Evolutionary conservation across 2,888 invertebrate species (phyloP).

Genomic region (Cheilosia variabilis): DNA sequence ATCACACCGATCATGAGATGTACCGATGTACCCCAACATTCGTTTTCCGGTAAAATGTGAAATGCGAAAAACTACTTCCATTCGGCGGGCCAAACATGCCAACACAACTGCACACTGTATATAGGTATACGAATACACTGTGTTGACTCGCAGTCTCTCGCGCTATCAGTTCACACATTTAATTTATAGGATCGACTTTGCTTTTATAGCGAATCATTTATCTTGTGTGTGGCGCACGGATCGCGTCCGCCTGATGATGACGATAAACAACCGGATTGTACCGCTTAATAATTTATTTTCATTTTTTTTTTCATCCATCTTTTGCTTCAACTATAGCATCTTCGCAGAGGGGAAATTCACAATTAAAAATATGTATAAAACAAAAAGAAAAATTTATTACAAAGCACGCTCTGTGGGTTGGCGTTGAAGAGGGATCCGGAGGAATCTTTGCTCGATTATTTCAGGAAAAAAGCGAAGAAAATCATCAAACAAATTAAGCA

Average conservation of each 20-base stretch:
- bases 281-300: conserved; percentile 39
- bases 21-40: conserved; percentile 6
- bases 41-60: conserved; percentile 38
- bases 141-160: conserved; percentile 3
- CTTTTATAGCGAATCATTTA: conserved; percentile 55
- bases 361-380: conserved; percentile 34
- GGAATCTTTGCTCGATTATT: conserved; percentile 33
- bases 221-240: conserved; percentile 35
- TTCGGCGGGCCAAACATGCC: background rate
- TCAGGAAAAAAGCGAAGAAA: conserved; percentile 26
- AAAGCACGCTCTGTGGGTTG: conserved; percentile 15
- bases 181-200: conserved; percentile 61
- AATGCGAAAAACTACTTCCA: conserved; percentile 61
- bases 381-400: conserved; percentile 31
- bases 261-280: conserved; percentile 53
- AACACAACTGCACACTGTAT: background rate
- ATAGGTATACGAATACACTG: background rate
- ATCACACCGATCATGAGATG: conserved; percentile 19
- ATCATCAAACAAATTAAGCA: conserved; percentile 40
- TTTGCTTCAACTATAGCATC: background rate
- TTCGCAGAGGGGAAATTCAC: conserved; percentile 28
- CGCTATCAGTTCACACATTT: conserved; percentile 58
- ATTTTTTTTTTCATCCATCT: background rate
- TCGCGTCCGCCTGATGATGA: conserved; percentile 36
- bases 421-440: background rate